Percentiles rank a stretch among this genome's conserved stretches.
phyloP scores from a whole-genome alignment of 2,797 vertebrate species.

The Ctenopoma kingsleyae region DNA sequence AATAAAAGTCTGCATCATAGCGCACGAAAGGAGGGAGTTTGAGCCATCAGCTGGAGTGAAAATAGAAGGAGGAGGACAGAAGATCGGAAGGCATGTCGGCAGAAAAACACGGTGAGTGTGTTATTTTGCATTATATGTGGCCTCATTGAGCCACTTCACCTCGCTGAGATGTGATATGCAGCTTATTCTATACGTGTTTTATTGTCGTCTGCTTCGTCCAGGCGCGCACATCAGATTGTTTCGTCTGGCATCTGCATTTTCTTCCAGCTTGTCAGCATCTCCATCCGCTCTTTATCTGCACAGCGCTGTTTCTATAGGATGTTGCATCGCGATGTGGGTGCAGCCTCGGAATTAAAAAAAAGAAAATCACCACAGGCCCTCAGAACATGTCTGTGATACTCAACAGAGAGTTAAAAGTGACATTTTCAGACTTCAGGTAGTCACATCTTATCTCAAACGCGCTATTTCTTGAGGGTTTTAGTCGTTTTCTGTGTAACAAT shows the following conservation, averaged over 20 bases:
- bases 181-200: background rate
- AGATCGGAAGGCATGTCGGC: constrained; percentile 81
- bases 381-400: background rate
- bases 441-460: background rate
- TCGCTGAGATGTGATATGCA: background rate
- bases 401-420: constrained; percentile 20
- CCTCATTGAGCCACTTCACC: constrained; percentile 13
- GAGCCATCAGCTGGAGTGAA: constrained; percentile 53
- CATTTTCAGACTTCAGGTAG: constrained; percentile 12
- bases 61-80: constrained; percentile 54
- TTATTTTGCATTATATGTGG: constrained; percentile 16
- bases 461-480: rapidly evolving
- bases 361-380: constrained; percentile 43
- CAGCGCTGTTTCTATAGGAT: constrained; percentile 39
- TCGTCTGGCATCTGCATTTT: constrained; percentile 15
- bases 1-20: constrained; percentile 63
- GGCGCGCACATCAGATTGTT: background rate
- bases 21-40: constrained; percentile 41
- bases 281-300: constrained; percentile 41
- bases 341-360: constrained; percentile 25
- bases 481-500: background rate
- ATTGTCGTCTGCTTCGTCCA: background rate
- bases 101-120: constrained; percentile 85
- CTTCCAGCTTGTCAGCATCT: constrained; percentile 32
- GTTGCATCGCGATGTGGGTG: constrained; percentile 70